Evolutionary conservation across 2,888 invertebrate genomes (phyloP).

Genomic region (Dysmachus trigonus): DNA sequence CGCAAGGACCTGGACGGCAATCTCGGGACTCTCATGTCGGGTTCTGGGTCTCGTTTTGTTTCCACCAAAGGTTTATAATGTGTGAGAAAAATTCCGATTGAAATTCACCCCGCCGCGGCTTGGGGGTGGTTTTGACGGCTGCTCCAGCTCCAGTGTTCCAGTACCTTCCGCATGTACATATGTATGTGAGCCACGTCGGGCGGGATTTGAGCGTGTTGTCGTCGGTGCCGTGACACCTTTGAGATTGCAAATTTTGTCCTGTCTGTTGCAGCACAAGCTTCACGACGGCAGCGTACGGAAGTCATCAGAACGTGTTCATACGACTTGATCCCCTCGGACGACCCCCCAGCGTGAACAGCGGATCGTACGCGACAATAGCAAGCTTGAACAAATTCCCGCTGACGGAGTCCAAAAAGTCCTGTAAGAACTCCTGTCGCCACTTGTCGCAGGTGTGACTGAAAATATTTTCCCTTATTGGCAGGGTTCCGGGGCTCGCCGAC

Average conservation of each 20-base stretch:
- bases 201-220: background rate
- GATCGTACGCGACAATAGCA: conserved; percentile 85
- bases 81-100: conserved; percentile 46
- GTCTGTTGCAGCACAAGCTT: conserved; percentile 73
- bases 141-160: conserved; percentile 49
- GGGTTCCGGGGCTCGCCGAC: conserved; percentile 65
- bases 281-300: conserved; percentile 79
- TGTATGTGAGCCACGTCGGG: background rate
- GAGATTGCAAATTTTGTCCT: background rate
- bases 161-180: background rate
- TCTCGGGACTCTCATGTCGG: background rate
- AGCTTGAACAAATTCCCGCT: conserved; percentile 80
- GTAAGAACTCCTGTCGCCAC: conserved; percentile 59
- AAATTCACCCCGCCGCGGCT: conserved; percentile 43
- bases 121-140: conserved; percentile 44
- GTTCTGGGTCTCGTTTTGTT: background rate
- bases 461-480: conserved; percentile 50
- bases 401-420: conserved; percentile 62
- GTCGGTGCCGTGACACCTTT: background rate
- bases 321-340: conserved; percentile 77
- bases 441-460: background rate
- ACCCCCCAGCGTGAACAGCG: conserved; percentile 79
- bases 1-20: background rate
- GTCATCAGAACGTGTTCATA: conserved; percentile 79
- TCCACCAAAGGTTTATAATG: conserved; percentile 42